Conservation (phyloP, 2,113 vertebrate genomes). For the Prolemur simus region DNA sequence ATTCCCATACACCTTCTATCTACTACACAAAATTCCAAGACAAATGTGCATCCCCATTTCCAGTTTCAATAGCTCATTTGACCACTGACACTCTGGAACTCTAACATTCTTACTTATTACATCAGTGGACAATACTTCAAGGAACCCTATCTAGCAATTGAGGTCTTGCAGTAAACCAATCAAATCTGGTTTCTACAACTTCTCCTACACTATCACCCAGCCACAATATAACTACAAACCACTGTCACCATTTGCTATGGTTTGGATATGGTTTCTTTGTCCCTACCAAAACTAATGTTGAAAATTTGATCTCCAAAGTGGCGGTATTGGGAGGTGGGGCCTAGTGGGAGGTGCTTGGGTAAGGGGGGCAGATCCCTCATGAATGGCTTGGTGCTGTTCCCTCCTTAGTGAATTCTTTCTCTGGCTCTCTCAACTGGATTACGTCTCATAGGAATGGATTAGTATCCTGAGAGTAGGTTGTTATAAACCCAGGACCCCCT, state of each 20-base stretch:
- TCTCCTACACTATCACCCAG: background rate
- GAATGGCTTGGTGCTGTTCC: too few species aligned
- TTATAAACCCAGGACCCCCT: background rate
- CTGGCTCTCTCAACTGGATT: too few species aligned
- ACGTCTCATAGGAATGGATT: background rate
- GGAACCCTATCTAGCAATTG: background rate
- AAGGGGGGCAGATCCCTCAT: too few species aligned
- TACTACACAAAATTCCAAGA: background rate
- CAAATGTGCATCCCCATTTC: background rate
- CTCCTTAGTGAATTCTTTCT: too few species aligned
- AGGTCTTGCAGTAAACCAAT: background rate
- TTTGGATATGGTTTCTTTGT: background rate
- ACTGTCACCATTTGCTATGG: background rate
- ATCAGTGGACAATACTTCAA: background rate
- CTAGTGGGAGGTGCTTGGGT: too few species aligned
- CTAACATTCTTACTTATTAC: background rate
- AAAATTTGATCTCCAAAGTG: background rate
- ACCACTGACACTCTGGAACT: background rate
- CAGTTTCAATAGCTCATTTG: background rate
- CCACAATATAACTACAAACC: background rate
- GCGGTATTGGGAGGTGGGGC: too few species aligned
- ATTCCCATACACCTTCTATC: background rate
- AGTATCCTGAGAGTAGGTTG: background rate
- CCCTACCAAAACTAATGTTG: background rate
- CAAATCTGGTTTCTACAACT: background rate